Percentiles rank a stretch among this genome's conserved stretches.
phyloP scores from a whole-genome alignment of 2,888 invertebrate genomes.

The Plagodis dolabraria region DNA sequence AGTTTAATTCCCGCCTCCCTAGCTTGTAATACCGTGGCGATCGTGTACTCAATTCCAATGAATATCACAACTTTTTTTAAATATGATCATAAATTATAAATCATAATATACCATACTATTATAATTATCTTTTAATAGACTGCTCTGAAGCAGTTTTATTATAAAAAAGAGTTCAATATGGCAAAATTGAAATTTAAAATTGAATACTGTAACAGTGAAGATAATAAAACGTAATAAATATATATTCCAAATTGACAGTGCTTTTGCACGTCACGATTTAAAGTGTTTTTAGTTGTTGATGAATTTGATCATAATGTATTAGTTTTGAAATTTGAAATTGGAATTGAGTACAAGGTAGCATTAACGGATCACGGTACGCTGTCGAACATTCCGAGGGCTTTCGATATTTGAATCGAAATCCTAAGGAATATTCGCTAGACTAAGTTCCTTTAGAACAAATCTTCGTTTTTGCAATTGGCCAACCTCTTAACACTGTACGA shows the following conservation, averaged over 20 bases:
- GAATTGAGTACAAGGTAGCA: conserved; percentile 35
- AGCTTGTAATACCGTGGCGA: conserved; percentile 61
- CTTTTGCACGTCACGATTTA: not conserved
- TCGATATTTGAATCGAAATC: conserved; percentile 43
- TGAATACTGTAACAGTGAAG: too few relatives aligned
- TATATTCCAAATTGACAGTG: not conserved
- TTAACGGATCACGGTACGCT: conserved; percentile 41
- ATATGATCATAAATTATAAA: not conserved
- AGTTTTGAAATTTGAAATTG: conserved; percentile 25
- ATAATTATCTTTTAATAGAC: not conserved
- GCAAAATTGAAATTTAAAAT: too few relatives aligned
- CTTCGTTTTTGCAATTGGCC: conserved; percentile 86
- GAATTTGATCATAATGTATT: conserved; percentile 1
- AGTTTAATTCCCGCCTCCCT: conserved; percentile 81
- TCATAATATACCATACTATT: not conserved
- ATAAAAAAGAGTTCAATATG: too few relatives aligned
- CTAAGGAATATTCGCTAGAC: conserved; percentile 65
- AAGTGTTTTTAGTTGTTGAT: not conserved
- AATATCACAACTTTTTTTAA: not conserved
- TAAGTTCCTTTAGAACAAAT: conserved; percentile 82
- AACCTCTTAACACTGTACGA: conserved; percentile 83
- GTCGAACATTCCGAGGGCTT: conserved; percentile 53
- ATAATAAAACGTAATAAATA: too few relatives aligned
- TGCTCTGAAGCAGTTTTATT: too few relatives aligned
- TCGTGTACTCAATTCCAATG: conserved; percentile 34